Percentiles rank a stretch among this genome's conserved stretches.
Evolutionary conservation across 2,113 vertebrate genomes (phyloP).

Genomic region (Neogale vison): DNA sequence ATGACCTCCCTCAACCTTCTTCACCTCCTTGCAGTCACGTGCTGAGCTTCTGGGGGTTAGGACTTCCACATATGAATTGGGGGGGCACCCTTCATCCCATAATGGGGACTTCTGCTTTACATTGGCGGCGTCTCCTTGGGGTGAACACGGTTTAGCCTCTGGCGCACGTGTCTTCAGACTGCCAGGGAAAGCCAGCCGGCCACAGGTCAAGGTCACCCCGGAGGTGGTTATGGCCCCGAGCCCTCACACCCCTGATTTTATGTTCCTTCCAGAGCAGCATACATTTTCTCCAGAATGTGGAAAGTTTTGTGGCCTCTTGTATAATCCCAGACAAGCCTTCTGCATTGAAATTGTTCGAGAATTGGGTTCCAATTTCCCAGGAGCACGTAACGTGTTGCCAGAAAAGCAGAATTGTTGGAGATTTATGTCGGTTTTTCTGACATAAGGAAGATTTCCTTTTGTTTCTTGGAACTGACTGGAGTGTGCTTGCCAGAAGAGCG

Average conservation of each 20-base stretch:
- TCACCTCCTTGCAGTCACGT: neutral
- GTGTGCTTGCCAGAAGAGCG: neutral
- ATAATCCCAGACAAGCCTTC: neutral
- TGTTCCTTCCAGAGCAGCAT: neutral
- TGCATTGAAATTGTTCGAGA: neutral
- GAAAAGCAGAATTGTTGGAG: neutral
- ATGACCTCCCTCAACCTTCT: neutral
- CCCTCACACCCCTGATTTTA: neutral
- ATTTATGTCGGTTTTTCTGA: constrained; percentile 45
- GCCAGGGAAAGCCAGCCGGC: accelerated
- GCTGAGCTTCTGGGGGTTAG: neutral
- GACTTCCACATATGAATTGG: neutral
- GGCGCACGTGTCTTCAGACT: neutral
- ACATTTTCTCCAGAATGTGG: neutral
- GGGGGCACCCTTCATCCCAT: neutral
- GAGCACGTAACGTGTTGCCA: neutral
- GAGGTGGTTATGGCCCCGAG: accelerated
- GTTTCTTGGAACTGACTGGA: constrained; percentile 14
- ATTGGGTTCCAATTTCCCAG: constrained; percentile 14
- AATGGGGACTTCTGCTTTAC: neutral
- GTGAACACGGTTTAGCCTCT: accelerated
- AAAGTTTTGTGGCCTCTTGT: constrained; percentile 37
- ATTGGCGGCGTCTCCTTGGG: accelerated
- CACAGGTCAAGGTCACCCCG: accelerated
- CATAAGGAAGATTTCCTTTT: constrained; percentile 10